phyloP scores from a whole-genome alignment of 2,113 vertebrate genomes.

The Salminus brasiliensis region DNA sequence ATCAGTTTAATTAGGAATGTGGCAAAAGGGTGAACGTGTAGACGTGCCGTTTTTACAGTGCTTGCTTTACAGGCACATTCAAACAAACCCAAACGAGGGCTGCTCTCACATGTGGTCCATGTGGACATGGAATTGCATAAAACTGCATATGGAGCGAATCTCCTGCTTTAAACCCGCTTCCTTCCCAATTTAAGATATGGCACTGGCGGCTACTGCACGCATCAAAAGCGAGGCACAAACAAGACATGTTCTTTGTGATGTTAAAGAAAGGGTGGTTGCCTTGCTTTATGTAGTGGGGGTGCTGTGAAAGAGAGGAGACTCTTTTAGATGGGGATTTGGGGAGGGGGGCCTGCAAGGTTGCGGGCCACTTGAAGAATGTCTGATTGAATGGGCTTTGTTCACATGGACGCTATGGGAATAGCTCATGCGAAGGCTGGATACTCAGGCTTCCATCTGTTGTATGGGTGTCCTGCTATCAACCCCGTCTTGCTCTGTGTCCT shows the following conservation, averaged over 20 bases:
- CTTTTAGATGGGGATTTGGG: slow-evolving; percentile 59
- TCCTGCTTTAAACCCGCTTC: slow-evolving; percentile 62
- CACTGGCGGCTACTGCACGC: slow-evolving; percentile 22
- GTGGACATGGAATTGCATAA: slow-evolving; percentile 59
- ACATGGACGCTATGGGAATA: slow-evolving; percentile 17
- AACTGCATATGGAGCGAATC: slow-evolving; percentile 67
- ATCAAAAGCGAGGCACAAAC: slow-evolving; percentile 46
- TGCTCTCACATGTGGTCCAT: slow-evolving; percentile 61
- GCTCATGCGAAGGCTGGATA: slow-evolving; percentile 18
- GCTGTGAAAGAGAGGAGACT: slow-evolving; percentile 57
- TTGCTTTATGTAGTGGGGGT: slow-evolving; percentile 53
- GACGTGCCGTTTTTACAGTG: slow-evolving; percentile 15
- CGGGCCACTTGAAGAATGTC: slow-evolving; percentile 55
- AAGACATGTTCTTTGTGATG: slow-evolving; percentile 73
- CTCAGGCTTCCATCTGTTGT: slow-evolving; percentile 50
- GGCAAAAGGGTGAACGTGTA: slow-evolving; percentile 14
- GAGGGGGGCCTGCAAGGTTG: slow-evolving; percentile 62
- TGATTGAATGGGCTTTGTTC: slow-evolving; percentile 61
- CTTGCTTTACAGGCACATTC: slow-evolving; percentile 30
- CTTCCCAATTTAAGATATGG: slow-evolving; percentile 14
- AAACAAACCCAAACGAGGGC: slow-evolving; percentile 31
- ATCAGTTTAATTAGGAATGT: neutral
- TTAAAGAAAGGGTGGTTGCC: slow-evolving; percentile 67
- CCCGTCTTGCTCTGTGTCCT: neutral
- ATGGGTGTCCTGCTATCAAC: neutral